Percentiles rank a stretch among this genome's conserved stretches.
These are phyloP conservation scores for Tetramorium simillimum DNA, from an alignment of 1,140 invertebrate genomes.

Conservation along the genomic window DNA sequence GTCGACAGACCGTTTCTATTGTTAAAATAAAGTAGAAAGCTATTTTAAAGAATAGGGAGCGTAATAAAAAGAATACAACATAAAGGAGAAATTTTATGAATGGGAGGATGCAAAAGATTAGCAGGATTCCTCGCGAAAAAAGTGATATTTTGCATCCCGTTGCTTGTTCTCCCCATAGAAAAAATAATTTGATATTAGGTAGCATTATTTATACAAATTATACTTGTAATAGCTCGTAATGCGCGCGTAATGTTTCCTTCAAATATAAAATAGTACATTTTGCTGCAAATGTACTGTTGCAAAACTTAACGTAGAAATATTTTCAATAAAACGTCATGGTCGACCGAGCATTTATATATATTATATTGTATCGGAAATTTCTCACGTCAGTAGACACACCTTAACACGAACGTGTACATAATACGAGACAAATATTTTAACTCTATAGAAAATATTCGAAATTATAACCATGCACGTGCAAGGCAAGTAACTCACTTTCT, in stretches of 20 bases:
- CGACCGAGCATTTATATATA: conserved; percentile 13
- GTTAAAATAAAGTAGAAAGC: conserved; percentile 53
- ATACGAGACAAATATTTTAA: conserved; percentile 50
- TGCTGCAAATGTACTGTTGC: background rate
- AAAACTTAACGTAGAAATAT: conserved; percentile 32
- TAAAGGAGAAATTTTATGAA: conserved; percentile 15
- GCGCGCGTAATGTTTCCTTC: background rate
- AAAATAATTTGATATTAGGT: conserved; percentile 18
- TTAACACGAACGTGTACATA: conserved; percentile 44
- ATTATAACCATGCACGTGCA: conserved; percentile 1
- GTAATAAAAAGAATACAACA: background rate
- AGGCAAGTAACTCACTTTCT: conserved; percentile 29
- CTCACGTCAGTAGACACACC: conserved; percentile 50
- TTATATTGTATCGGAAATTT: conserved; percentile 49
- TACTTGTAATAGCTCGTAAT: background rate
- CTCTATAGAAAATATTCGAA: conserved; percentile 17
- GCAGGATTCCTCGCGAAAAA: background rate
- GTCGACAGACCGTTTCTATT: conserved; percentile 21
- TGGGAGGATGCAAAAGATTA: background rate
- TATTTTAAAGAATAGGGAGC: background rate
- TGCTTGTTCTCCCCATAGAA: background rate
- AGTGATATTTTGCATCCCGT: background rate
- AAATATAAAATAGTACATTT: background rate
- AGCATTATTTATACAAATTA: conserved; percentile 12
- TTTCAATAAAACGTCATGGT: conserved; percentile 57